Evolutionary conservation across 2,113 vertebrate species (phyloP).

Genomic region (Syngnathus scovelli): DNA sequence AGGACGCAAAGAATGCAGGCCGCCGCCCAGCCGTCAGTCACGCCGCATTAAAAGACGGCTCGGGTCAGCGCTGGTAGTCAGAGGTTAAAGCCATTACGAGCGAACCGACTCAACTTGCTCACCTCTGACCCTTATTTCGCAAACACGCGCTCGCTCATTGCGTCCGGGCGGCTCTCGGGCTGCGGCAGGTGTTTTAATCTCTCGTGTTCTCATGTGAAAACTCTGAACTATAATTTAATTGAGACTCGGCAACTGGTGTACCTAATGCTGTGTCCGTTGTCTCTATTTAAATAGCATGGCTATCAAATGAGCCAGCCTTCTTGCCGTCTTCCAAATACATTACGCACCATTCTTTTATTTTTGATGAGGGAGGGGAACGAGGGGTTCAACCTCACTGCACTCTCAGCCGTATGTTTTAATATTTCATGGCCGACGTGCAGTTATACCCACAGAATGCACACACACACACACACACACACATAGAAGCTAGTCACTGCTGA

Average conservation of each 20-base stretch:
- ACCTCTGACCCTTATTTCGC: slow-evolving; percentile 51
- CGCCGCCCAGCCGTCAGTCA: slow-evolving; percentile 53
- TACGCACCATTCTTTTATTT: slow-evolving; percentile 66
- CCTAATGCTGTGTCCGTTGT: not conserved
- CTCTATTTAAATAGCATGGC: slow-evolving; percentile 19
- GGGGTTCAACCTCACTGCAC: slow-evolving; percentile 61
- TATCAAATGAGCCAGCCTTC: slow-evolving; percentile 2
- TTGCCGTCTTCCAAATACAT: slow-evolving; percentile 41
- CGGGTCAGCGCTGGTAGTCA: slow-evolving; percentile 45
- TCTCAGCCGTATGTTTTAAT: slow-evolving; percentile 71
- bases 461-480: slow-evolving; percentile 30
- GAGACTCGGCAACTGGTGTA: not conserved
- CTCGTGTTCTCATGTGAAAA: not conserved
- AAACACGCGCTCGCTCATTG: slow-evolving; percentile 37
- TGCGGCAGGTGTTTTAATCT: slow-evolving; percentile 37
- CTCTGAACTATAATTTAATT: not conserved
- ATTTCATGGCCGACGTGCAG: slow-evolving; percentile 75
- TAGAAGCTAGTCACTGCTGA: slow-evolving; percentile 34
- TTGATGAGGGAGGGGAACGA: slow-evolving; percentile 72
- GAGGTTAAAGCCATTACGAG: slow-evolving; percentile 74
- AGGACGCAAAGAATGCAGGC: slow-evolving; percentile 40
- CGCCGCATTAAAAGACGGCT: slow-evolving; percentile 47
- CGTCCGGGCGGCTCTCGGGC: not conserved
- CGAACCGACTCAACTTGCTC: slow-evolving; percentile 58
- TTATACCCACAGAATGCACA: slow-evolving; percentile 58